Percentiles rank a stretch among this genome's conserved stretches.
Evolutionary conservation across 2,888 invertebrate species (phyloP).

Genomic region (Prosopocoilus inquinatus): DNA sequence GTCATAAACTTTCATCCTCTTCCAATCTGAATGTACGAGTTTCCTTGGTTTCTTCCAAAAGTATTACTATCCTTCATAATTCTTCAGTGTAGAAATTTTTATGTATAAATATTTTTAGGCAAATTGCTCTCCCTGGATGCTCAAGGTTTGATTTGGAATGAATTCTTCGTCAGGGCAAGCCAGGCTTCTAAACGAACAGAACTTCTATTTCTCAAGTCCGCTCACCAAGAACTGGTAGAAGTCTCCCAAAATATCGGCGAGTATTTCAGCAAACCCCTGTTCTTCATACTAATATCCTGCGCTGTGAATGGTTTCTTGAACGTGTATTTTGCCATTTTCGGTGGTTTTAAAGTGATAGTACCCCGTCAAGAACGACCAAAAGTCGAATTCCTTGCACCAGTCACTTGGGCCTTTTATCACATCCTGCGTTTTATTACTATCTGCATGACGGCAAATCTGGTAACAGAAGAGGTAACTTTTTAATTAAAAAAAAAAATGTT

Average conservation of each 20-base stretch:
- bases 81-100: no score
- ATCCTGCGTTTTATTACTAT: conserved; percentile 5
- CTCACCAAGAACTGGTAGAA: conserved; percentile 4
- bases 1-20: no score
- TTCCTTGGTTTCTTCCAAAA: no score
- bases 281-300: not conserved
- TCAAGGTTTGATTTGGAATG: no score
- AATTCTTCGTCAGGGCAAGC: not conserved
- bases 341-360: conserved; percentile 5
- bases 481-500: not conserved
- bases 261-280: conserved; percentile 7
- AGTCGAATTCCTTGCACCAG: not conserved
- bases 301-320: conserved; percentile 1
- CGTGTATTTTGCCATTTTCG: conserved; percentile 8
- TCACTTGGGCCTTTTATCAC: not conserved
- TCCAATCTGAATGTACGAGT: no score
- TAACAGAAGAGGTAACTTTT: conserved; percentile 6
- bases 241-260: conserved; percentile 4
- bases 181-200: not conserved
- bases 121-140: no score
- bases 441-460: conserved; percentile 2
- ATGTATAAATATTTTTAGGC: no score
- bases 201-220: not conserved
- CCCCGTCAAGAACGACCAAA: not conserved
- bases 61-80: no score